Conservation (phyloP, 2,797 vertebrate genomes). For the Acrossocheilus wenchowensis region DNA sequence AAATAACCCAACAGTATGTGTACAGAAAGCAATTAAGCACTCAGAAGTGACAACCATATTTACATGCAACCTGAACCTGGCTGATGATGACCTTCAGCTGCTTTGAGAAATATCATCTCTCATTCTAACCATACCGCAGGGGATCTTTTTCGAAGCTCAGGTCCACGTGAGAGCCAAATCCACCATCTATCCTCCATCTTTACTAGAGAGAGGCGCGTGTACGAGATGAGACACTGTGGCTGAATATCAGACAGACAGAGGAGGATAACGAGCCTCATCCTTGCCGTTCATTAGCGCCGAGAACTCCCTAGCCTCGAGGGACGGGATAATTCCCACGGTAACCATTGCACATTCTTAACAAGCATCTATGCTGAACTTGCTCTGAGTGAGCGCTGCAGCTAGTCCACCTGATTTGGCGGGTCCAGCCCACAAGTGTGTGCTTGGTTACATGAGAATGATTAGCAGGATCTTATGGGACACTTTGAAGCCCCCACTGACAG, state of each 20-base stretch:
- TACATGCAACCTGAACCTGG: neutral
- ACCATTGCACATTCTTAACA: slow-evolving; percentile 80
- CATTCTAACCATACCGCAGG: neutral
- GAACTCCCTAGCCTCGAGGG: slow-evolving; percentile 73
- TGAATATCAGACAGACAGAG: slow-evolving; percentile 69
- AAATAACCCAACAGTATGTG: neutral
- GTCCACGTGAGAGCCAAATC: slow-evolving; percentile 34
- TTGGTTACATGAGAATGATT: slow-evolving; percentile 72
- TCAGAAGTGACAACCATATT: neutral
- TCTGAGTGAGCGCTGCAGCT: slow-evolving; percentile 66
- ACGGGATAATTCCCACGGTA: slow-evolving; percentile 71
- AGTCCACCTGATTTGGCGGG: slow-evolving; percentile 73
- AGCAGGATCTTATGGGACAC: slow-evolving; percentile 63
- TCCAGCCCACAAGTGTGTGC: slow-evolving; percentile 69
- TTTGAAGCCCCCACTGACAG: slow-evolving; percentile 61
- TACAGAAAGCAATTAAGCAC: slow-evolving; percentile 7
- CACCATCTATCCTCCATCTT: slow-evolving; percentile 47
- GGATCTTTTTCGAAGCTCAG: slow-evolving; percentile 27
- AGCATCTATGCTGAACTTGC: slow-evolving; percentile 72
- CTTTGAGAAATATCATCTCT: slow-evolving; percentile 25
- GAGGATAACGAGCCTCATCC: slow-evolving; percentile 77
- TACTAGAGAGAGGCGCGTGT: slow-evolving; percentile 57
- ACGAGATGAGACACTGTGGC: slow-evolving; percentile 54
- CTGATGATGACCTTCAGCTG: slow-evolving; percentile 7
- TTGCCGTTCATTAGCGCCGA: slow-evolving; percentile 77